Evolutionary conservation across 2,888 invertebrate species (phyloP).

Genomic region (Trilocha varians): DNA sequence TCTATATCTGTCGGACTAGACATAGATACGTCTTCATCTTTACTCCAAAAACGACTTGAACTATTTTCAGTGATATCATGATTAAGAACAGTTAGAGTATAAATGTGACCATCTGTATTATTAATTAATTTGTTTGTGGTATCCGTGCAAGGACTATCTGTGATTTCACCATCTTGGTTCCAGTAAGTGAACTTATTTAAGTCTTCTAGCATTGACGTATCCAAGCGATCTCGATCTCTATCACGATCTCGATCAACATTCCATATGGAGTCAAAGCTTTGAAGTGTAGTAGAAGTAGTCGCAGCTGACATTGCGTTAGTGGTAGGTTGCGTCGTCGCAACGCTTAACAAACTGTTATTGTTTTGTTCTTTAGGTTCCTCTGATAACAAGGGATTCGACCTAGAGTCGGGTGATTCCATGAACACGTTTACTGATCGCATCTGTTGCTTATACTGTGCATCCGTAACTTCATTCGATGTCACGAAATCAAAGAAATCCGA

Average conservation of each 20-base stretch:
- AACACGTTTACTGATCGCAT: slow-evolving; percentile 80
- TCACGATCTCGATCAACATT: slow-evolving; percentile 82
- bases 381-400: slow-evolving; percentile 62
- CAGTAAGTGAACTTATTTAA: slow-evolving; percentile 86
- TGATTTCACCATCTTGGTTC: slow-evolving; percentile 77
- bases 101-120: slow-evolving; percentile 87
- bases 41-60: slow-evolving; percentile 77
- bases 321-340: slow-evolving; percentile 33
- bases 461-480: slow-evolving; percentile 83
- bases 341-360: slow-evolving; percentile 73
- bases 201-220: slow-evolving; percentile 85
- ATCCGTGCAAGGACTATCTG: slow-evolving; percentile 62
- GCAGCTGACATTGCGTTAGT: slow-evolving; percentile 45
- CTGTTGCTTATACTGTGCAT: slow-evolving; percentile 79
- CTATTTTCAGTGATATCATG: slow-evolving; percentile 80
- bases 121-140: slow-evolving; percentile 67
- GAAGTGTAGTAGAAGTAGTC: slow-evolving; percentile 61
- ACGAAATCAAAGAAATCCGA: slow-evolving; percentile 93
- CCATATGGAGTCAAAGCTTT: slow-evolving; percentile 76
- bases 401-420: slow-evolving; percentile 72
- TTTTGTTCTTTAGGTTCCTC: slow-evolving; percentile 74
- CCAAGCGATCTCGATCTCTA: slow-evolving; percentile 81
- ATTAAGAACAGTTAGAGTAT: slow-evolving; percentile 89
- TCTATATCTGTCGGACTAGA: slow-evolving; percentile 75
- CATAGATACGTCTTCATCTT: slow-evolving; percentile 77